phyloP scores from a whole-genome alignment of 2,888 invertebrate genomes.

The Pyrocoelia pectoralis region DNA sequence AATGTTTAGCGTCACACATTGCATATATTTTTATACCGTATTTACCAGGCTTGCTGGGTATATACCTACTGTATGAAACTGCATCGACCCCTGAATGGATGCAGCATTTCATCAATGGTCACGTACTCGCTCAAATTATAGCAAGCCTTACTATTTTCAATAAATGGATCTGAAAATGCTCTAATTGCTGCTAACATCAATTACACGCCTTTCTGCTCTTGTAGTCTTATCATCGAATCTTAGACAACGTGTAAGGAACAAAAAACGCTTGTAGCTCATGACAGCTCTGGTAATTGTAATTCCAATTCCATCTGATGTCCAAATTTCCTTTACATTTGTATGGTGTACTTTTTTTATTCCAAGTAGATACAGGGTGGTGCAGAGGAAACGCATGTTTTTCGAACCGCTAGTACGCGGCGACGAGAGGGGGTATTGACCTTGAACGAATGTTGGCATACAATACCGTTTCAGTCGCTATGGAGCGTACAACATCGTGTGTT shows the following conservation, averaged over 20 bases:
- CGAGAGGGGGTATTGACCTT: too few relatives aligned
- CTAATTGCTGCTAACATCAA: too few relatives aligned
- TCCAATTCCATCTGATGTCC: slow-evolving; percentile 33
- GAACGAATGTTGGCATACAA: too few relatives aligned
- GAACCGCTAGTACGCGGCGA: too few relatives aligned
- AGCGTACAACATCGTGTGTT: too few relatives aligned
- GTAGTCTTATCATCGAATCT: slow-evolving; percentile 39
- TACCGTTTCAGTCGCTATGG: too few relatives aligned
- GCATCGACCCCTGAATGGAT: background rate
- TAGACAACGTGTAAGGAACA: slow-evolving; percentile 33
- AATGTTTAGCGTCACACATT: background rate
- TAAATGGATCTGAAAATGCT: background rate
- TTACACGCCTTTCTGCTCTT: slow-evolving; percentile 30
- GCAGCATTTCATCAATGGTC: background rate
- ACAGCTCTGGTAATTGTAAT: slow-evolving; percentile 34
- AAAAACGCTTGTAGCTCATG: slow-evolving; percentile 38
- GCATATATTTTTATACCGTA: slow-evolving; percentile 9
- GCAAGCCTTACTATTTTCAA: background rate
- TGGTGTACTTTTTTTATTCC: slow-evolving; percentile 28
- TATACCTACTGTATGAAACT: background rate
- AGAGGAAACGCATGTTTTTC: too few relatives aligned
- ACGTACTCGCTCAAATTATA: background rate
- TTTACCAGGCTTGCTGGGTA: background rate
- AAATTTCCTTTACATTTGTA: slow-evolving; percentile 34
- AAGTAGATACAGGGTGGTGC: too few relatives aligned